Base-by-base conservation (phyloP, 2,113 vertebrate genomes). In the Rhinolophus ferrumequinum region DNA sequence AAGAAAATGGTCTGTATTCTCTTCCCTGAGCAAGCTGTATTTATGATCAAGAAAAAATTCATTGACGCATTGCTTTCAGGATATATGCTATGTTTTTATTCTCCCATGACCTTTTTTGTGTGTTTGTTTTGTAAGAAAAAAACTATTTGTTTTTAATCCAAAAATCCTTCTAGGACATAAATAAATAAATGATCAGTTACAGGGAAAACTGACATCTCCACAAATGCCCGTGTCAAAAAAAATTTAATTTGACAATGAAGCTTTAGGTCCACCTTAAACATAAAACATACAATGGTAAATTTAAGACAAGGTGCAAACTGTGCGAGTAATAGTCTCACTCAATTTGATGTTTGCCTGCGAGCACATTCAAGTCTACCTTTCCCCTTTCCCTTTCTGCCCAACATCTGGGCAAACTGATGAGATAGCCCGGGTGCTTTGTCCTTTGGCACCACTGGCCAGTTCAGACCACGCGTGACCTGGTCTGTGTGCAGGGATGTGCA, bases 91-190 rank as follows among this genome's bases (percentile, higher is more conserved):
- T 33, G 24, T 92, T 96, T 96, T 92, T 93, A 67, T 93, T 90
- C 47, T 92, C n/a, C 66, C 4, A 7, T 58, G 50, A 69, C 35
- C 58, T 79, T 97, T 56, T 67, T 70, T 73, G 21, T 93, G 54
- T 33, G 28, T 64, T 92, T 79, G n/a, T 93, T 80, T 80, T 76
- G 28, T 67, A 44, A 47, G 41, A 38, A 70, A 90, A 58, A 86
- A 77, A 84, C 72, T 70, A 11, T 21, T 16, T 83, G 38, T 70
- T 96, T 94, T 83, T 88, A 77, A 87, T 64, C 77, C 22, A 91
- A 90, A 75, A 96, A 54, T 93, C 96, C 75, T 96, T 98, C 97
- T 76, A 75, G 58, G 95, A 92, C 90, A 58, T n/a, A 79, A 75
- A 30, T 58, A 80, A 72, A 88, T 84, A 97, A 96, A 94, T 28